Percentiles rank a stretch among this genome's conserved stretches.
phyloP scores from a whole-genome alignment of 2,797 vertebrate genomes.

The Tympanoctomys barrerae region DNA sequence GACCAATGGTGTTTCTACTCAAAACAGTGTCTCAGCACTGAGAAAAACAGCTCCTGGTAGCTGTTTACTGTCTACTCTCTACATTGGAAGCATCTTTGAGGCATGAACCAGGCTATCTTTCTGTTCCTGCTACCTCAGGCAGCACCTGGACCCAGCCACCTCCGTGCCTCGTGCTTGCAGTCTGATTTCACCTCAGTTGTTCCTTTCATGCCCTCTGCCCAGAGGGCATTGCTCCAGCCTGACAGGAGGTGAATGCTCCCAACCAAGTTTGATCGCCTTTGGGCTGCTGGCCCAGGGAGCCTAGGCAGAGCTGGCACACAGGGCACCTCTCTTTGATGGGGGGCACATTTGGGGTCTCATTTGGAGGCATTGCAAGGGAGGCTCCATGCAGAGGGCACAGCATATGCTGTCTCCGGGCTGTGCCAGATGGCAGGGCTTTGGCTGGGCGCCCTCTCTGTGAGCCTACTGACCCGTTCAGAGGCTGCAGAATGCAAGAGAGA shows the following conservation, averaged over 20 bases:
- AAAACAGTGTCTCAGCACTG: neutral
- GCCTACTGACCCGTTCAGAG: slow-evolving; percentile 69
- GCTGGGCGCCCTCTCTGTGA: slow-evolving; percentile 58
- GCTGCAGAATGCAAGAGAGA: slow-evolving; percentile 57
- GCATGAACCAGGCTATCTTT: neutral
- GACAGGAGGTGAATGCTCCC: neutral
- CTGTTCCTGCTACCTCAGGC: neutral
- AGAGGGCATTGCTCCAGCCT: neutral
- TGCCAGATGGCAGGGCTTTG: slow-evolving; percentile 75
- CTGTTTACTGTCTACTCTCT: neutral
- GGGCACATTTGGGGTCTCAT: slow-evolving; percentile 51
- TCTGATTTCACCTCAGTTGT: neutral
- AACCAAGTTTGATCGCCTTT: neutral
- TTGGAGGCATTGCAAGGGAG: neutral
- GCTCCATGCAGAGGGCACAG: slow-evolving; percentile 6
- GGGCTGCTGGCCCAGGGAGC: slow-evolving; percentile 7
- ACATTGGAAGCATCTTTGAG: neutral
- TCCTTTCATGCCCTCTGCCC: neutral
- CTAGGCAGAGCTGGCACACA: neutral
- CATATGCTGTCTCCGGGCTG: slow-evolving; percentile 59
- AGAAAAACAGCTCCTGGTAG: too few relatives aligned
- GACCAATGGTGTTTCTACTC: neutral
- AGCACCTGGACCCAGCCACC: neutral
- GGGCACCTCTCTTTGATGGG: neutral
- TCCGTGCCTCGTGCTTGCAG: neutral